Evolutionary conservation across 1,140 invertebrate species (phyloP).

Genomic region (honey bee (Apis mellifera)): Amel_HAv3.1 CM009942.2:3844501-3845000

Average conservation of each 20-base stretch:
- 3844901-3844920: slow-evolving; percentile 24
- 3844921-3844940: neutral
- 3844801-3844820: slow-evolving; percentile 1
- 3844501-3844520: slow-evolving; percentile 61
- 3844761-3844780: neutral
- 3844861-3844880: slow-evolving; percentile 25
- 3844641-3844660: slow-evolving; percentile 76
- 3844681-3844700: slow-evolving; percentile 33
- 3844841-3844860: neutral
- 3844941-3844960: neutral
- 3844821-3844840: neutral
- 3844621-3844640: slow-evolving; percentile 76
- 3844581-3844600: slow-evolving; percentile 71
- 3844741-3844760: neutral
- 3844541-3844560: slow-evolving; percentile 62
- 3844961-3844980: neutral
- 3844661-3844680: slow-evolving; percentile 72
- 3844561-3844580: slow-evolving; percentile 77
- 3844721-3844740: too few species aligned
- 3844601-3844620: slow-evolving; percentile 75
- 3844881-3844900: slow-evolving; percentile 39
- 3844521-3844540: slow-evolving; percentile 50
- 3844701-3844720: too few species aligned
- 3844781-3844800: neutral
- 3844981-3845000: neutral